A percentile compares a stretch with the other conserved stretches of the same genome.
These are phyloP conservation scores for Pseudopleuronectes americanus DNA, from an alignment of 2,797 vertebrate species.

Conservation along the genomic window DNA sequence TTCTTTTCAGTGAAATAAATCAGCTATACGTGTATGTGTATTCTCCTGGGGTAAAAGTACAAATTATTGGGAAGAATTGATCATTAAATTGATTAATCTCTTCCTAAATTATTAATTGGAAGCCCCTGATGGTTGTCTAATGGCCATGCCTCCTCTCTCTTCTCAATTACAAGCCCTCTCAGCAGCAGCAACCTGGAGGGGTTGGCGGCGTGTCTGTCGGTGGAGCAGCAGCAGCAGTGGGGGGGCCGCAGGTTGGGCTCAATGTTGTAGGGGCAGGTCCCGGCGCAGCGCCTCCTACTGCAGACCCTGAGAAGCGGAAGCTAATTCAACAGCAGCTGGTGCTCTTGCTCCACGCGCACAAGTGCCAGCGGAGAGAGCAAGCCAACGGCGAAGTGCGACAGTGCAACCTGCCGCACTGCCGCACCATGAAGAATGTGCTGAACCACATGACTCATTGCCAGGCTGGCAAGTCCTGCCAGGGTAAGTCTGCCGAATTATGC, in stretches of 20 bases:
- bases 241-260: conserved; percentile 78
- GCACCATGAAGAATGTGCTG: conserved; percentile 99
- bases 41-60: background rate
- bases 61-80: background rate
- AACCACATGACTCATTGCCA: conserved; percentile 99
- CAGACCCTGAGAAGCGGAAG: conserved; percentile 97
- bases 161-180: conserved; percentile 77
- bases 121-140: background rate
- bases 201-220: conserved; percentile 62
- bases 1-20: too few species aligned
- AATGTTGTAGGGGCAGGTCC: conserved; percentile 80
- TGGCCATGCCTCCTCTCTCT: background rate
- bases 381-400: conserved; percentile 95
- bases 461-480: conserved; percentile 98
- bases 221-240: conserved; percentile 59
- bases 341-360: conserved; percentile 95
- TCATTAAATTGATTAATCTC: background rate
- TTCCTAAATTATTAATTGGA: background rate
- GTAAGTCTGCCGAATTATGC: conserved; percentile 78
- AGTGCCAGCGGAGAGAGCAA: conserved; percentile 96
- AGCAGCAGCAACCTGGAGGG: conserved; percentile 80
- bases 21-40: background rate
- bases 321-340: conserved; percentile 98
- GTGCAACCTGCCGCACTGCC: conserved; percentile 96
- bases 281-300: conserved; percentile 91